phyloP scores from a whole-genome alignment of 2,888 invertebrate species.

The Frankliniella fusca region DNA sequence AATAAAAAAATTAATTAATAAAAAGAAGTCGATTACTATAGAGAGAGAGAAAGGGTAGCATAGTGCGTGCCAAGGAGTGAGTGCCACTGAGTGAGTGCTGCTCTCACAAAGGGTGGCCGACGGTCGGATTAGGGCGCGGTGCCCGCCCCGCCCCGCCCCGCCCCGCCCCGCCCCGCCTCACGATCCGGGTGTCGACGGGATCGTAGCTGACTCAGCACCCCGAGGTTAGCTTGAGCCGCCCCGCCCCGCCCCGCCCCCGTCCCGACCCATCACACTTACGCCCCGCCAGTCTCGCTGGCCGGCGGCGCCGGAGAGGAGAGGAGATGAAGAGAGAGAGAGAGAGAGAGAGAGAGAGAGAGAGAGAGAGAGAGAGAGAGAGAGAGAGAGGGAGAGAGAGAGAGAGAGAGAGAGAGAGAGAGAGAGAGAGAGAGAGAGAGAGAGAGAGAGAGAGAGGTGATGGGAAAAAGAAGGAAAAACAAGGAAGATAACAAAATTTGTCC shows the following conservation, averaged over 20 bases:
- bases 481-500: not conserved
- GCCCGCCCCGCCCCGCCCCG: not conserved
- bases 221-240: too few relatives aligned
- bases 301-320: not conserved
- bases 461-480: conserved; percentile 4
- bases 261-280: not conserved
- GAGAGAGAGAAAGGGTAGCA: too few relatives aligned
- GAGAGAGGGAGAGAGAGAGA: not conserved
- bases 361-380: not conserved
- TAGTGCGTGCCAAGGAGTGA: too few relatives aligned
- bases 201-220: too few relatives aligned
- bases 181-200: not conserved
- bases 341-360: too few relatives aligned
- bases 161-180: not conserved
- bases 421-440: not conserved
- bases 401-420: conserved; percentile 28
- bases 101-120: too few relatives aligned
- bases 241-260: too few relatives aligned
- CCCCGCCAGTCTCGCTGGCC: not conserved
- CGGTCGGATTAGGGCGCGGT: not conserved
- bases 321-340: not conserved
- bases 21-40: too few relatives aligned
- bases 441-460: not conserved
- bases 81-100: too few relatives aligned
- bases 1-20: too few relatives aligned